These are phyloP conservation scores for Pissodes strobi DNA, from an alignment of 1,140 invertebrate species.

Conservation along the genomic window DNA sequence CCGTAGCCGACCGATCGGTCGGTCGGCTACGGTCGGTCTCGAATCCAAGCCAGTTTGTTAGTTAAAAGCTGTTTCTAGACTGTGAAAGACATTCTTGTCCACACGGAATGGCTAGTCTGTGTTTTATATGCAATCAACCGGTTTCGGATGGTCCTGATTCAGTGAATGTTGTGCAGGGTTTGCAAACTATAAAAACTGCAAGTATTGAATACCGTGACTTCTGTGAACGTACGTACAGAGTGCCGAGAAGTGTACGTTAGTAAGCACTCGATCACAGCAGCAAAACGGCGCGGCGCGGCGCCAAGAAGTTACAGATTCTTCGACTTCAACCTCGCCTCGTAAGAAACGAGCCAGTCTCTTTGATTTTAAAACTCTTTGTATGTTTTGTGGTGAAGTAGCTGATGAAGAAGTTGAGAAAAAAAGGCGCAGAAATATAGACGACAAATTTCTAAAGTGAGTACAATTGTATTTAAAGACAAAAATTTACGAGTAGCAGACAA, in stretches of 20 bases:
- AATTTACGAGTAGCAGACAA: background rate
- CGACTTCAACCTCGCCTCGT: background rate
- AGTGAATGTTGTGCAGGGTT: background rate
- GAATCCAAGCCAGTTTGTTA: background rate
- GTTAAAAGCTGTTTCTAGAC: background rate
- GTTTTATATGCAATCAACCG: background rate
- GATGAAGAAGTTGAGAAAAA: background rate
- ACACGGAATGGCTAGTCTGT: background rate
- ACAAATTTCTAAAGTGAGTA: background rate
- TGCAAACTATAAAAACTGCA: background rate
- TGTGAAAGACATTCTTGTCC: background rate
- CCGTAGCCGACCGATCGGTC: too few species aligned
- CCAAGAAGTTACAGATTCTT: background rate
- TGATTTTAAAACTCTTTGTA: background rate
- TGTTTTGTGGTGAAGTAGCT: constrained; percentile 2
- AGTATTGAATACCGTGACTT: background rate
- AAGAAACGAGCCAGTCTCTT: background rate
- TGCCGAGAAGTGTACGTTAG: background rate
- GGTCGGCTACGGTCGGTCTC: too few species aligned
- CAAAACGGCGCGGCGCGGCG: background rate
- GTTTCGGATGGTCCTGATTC: background rate
- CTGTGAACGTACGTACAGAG: background rate
- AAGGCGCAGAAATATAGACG: background rate
- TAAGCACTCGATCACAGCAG: background rate
- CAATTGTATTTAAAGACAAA: too few species aligned